phyloP scores from a whole-genome alignment of 2,888 invertebrate genomes.

The Himalopsyche japonica region DNA sequence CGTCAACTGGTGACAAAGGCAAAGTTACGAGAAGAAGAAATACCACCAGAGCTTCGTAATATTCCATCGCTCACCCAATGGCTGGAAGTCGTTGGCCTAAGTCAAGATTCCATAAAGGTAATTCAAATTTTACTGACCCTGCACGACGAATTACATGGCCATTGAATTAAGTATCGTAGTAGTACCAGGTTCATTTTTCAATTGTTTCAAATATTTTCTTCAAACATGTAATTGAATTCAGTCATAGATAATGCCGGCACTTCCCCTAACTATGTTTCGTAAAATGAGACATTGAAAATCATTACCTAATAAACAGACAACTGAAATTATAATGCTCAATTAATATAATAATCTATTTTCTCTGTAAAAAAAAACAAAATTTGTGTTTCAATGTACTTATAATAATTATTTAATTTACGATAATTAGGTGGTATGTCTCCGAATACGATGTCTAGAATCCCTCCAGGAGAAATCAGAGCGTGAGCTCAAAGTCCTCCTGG shows the following conservation, averaged over 20 bases:
- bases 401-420: slow-evolving; percentile 38
- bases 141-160: too few species aligned
- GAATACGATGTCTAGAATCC: slow-evolving; percentile 75
- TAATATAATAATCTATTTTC: too few species aligned
- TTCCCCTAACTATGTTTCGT: too few species aligned
- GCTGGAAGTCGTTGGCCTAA: slow-evolving; percentile 88
- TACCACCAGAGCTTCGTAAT: slow-evolving; percentile 67
- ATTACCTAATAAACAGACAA: too few species aligned
- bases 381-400: background rate
- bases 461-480: slow-evolving; percentile 83
- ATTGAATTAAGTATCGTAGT: too few species aligned
- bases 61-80: slow-evolving; percentile 87
- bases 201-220: too few species aligned
- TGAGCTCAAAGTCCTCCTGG: slow-evolving; percentile 74
- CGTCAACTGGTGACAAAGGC: slow-evolving; percentile 86
- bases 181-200: too few species aligned
- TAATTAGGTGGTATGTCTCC: slow-evolving; percentile 72
- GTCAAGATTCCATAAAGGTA: slow-evolving; percentile 72
- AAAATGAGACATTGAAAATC: too few species aligned
- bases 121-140: background rate
- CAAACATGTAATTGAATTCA: too few species aligned
- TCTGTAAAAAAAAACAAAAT: too few species aligned
- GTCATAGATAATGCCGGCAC: too few species aligned
- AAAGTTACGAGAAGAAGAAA: slow-evolving; percentile 68
- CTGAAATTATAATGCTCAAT: too few species aligned